Conservation (phyloP, 1,140 invertebrate species). For the Brachystomella parvula region DNA sequence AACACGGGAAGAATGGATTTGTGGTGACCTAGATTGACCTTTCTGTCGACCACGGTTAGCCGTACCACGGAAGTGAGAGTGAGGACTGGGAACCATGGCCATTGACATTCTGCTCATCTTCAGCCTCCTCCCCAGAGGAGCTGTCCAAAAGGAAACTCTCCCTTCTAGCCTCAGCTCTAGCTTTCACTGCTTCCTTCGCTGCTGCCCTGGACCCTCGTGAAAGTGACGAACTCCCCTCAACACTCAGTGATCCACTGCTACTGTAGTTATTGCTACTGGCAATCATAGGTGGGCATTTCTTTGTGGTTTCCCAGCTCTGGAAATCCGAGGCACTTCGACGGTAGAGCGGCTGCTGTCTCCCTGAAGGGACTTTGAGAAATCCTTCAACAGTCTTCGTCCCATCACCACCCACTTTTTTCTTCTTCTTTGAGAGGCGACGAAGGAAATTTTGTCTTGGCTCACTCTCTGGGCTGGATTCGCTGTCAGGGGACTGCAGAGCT, state of each 20-base stretch:
- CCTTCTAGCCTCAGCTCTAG: slow-evolving; percentile 30
- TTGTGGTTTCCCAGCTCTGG: slow-evolving; percentile 36
- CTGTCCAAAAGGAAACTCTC: slow-evolving; percentile 30
- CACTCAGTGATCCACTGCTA: slow-evolving; percentile 19
- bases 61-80: slow-evolving; percentile 22
- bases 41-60: background rate
- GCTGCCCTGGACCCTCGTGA: slow-evolving; percentile 25
- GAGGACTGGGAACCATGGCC: slow-evolving; percentile 34
- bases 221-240: slow-evolving; percentile 20
- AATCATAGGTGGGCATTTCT: slow-evolving; percentile 13
- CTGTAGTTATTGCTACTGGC: slow-evolving; percentile 20
- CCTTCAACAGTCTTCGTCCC: slow-evolving; percentile 9
- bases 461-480: slow-evolving; percentile 3
- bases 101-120: background rate
- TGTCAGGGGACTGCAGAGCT: background rate
- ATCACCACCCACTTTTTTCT: slow-evolving; percentile 6
- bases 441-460: slow-evolving; percentile 8
- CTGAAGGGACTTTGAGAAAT: background rate
- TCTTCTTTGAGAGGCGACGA: background rate
- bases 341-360: background rate
- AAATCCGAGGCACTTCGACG: background rate
- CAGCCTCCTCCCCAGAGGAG: slow-evolving; percentile 29
- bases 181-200: slow-evolving; percentile 34
- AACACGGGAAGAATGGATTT: slow-evolving; percentile 15
- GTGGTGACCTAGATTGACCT: background rate